Percentiles rank a stretch among this genome's conserved stretches.
Evolutionary conservation across 2,888 invertebrate genomes (phyloP).

Genomic region (Ferdinandea cuprea): DNA sequence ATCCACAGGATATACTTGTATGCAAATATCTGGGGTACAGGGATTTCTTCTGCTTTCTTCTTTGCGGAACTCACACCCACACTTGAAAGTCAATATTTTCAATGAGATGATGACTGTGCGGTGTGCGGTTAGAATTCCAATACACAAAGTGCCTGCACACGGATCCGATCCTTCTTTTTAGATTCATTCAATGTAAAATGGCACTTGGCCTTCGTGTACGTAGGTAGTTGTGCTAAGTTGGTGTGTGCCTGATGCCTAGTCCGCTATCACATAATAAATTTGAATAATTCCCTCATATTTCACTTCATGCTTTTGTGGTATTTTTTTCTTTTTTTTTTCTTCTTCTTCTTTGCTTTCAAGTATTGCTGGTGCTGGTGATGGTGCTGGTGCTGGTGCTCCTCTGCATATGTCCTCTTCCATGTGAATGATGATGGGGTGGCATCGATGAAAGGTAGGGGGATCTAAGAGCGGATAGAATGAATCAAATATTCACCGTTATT

Average conservation of each 20-base stretch:
- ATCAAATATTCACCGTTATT: slow-evolving; percentile 68
- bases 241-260: slow-evolving; percentile 3
- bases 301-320: slow-evolving; percentile 28
- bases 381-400: too few species aligned
- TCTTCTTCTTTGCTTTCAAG: too few species aligned
- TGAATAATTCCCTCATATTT: slow-evolving; percentile 63
- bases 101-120: background rate
- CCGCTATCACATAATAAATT: slow-evolving; percentile 63
- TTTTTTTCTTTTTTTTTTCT: too few species aligned
- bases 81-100: slow-evolving; percentile 36
- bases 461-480: slow-evolving; percentile 20
- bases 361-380: background rate
- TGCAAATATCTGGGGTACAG: slow-evolving; percentile 28
- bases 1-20: slow-evolving; percentile 23
- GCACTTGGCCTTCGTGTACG: slow-evolving; percentile 11
- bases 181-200: slow-evolving; percentile 28
- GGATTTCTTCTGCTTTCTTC: slow-evolving; percentile 1
- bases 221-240: background rate
- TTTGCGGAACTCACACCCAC: background rate
- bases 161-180: slow-evolving; percentile 40
- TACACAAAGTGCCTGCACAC: slow-evolving; percentile 26
- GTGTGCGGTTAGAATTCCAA: background rate
- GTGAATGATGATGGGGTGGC: slow-evolving; percentile 31
- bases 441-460: background rate
- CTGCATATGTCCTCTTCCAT: slow-evolving; percentile 36